These are phyloP conservation scores for Colistium nudipinnis DNA, from an alignment of 2,113 vertebrate species.

Conservation along the genomic window DNA sequence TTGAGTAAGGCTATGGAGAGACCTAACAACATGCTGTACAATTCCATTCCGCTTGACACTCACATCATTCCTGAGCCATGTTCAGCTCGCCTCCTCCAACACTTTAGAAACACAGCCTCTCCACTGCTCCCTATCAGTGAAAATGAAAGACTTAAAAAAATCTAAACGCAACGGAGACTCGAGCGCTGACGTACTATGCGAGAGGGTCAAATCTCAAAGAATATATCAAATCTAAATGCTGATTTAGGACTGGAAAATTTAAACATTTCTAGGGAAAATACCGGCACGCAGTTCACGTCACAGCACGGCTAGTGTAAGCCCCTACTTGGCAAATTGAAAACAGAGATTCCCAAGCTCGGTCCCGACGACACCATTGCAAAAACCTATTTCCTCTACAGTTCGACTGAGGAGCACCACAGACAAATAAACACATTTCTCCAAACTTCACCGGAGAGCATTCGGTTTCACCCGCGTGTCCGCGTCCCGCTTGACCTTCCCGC, in stretches of 20 bases:
- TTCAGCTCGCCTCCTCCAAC: conserved; percentile 23
- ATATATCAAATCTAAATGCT: conserved; percentile 24
- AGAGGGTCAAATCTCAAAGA: conserved; percentile 8
- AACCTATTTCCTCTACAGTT: conserved; percentile 7
- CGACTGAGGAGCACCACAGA: conserved; percentile 42
- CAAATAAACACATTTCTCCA: conserved; percentile 1
- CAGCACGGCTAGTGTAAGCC: conserved; percentile 34
- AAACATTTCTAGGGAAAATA: conserved; percentile 37
- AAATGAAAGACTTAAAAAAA: conserved; percentile 23
- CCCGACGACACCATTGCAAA: conserved; percentile 24
- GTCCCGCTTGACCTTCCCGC: background rate
- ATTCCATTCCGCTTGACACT: conserved; percentile 18
- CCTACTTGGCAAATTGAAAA: conserved; percentile 64
- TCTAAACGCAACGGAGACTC: conserved; percentile 1
- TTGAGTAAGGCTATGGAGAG: conserved; percentile 45
- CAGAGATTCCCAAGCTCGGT: conserved; percentile 12
- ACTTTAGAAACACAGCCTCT: conserved; percentile 22
- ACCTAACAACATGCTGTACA: conserved; percentile 21
- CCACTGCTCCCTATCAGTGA: background rate
- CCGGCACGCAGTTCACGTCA: conserved; percentile 30
- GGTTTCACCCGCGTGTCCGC: conserved; percentile 5
- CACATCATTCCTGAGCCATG: conserved; percentile 13
- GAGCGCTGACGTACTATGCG: background rate
- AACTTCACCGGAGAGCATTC: background rate
- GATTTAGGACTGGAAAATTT: background rate